Conservation (phyloP, 2,888 invertebrate genomes). For the Rhaphigaster nebulosa region DNA sequence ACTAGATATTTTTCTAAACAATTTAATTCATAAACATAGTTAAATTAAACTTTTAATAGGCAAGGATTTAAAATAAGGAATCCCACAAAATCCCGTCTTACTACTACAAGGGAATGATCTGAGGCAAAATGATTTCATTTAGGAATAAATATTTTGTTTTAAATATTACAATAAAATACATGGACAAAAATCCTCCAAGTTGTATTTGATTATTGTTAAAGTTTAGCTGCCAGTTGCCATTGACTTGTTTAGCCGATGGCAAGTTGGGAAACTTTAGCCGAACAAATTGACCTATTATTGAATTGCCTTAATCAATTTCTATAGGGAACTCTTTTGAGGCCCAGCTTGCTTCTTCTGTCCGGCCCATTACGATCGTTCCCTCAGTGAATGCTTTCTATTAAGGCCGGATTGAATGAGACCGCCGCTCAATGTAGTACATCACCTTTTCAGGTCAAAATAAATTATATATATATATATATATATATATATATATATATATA, state of each 20-base stretch:
- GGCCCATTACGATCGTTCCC: constrained; percentile 9
- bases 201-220: background rate
- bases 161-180: too few relatives aligned
- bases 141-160: too few relatives aligned
- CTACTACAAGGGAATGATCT: too few relatives aligned
- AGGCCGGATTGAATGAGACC: constrained; percentile 6
- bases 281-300: constrained; percentile 49
- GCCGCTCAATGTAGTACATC: background rate
- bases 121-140: too few relatives aligned
- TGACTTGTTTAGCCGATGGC: background rate
- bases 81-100: too few relatives aligned
- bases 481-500: constrained; percentile 5
- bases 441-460: background rate
- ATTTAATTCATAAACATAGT: too few relatives aligned
- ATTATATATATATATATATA: background rate
- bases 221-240: background rate
- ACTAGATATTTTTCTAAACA: too few relatives aligned
- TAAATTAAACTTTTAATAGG: too few relatives aligned
- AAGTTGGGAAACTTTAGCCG: background rate
- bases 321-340: background rate
- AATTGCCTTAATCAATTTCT: constrained; percentile 47
- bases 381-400: constrained; percentile 26
- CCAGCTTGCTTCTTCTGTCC: background rate
- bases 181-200: background rate
- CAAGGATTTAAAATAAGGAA: too few relatives aligned